Conservation (phyloP, 2,797 vertebrate species). For the Oreonectes daqikongensis region DNA sequence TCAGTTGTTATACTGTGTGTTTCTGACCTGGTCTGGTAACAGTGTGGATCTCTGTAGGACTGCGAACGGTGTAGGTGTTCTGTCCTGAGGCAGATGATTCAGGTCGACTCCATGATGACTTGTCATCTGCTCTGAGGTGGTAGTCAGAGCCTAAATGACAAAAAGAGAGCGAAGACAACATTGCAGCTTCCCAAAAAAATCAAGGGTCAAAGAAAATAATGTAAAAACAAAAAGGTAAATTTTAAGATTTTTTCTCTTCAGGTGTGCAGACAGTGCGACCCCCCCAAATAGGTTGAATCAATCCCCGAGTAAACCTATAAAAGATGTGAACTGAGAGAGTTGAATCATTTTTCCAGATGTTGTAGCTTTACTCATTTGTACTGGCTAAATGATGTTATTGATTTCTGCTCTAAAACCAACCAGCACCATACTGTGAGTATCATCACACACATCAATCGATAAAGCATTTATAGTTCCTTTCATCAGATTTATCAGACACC, state of each 20-base stretch:
- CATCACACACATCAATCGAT: conserved; percentile 13
- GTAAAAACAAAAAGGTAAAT: too few species aligned
- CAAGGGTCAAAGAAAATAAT: not conserved
- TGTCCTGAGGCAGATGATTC: conserved; percentile 68
- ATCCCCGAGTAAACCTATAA: too few species aligned
- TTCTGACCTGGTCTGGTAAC: conserved; percentile 57
- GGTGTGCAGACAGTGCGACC: too few species aligned
- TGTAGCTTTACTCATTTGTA: too few species aligned
- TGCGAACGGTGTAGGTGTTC: conserved; percentile 66
- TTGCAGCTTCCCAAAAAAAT: not conserved
- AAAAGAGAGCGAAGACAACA: not conserved
- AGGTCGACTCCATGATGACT: conserved; percentile 59
- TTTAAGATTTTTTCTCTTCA: too few species aligned
- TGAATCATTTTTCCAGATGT: too few species aligned
- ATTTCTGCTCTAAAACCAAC: conserved; percentile 17
- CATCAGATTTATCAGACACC: not conserved
- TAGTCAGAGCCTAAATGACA: conserved; percentile 64
- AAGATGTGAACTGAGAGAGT: too few species aligned
- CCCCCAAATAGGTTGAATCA: too few species aligned
- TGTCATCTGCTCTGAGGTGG: conserved; percentile 67
- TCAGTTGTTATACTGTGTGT: conserved; percentile 58
- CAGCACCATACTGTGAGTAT: not conserved
- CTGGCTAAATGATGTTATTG: conserved; percentile 3
- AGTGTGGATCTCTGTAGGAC: conserved; percentile 58
- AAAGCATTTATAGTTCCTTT: not conserved